Conservation (phyloP, 53 echinoderm and acorn worm species). For the Stichopus horrens region DNA sequence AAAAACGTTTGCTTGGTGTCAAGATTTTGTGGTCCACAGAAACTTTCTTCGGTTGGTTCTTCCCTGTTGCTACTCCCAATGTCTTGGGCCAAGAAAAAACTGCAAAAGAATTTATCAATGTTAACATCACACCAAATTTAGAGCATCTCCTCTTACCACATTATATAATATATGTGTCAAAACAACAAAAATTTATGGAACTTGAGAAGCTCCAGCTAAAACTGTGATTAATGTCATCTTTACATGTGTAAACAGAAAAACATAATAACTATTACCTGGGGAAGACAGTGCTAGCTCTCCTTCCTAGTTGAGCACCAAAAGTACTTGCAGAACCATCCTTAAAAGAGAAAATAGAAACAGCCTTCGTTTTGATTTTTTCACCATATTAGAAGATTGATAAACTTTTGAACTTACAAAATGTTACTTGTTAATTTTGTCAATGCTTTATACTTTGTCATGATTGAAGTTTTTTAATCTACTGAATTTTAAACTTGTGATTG, state of each 20-base stretch:
- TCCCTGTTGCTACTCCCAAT: background rate
- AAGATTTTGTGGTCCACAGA: slow-evolving; percentile 35
- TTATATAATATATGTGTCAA: background rate
- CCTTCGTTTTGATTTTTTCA: no score
- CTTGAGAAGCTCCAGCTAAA: no score
- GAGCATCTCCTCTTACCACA: background rate
- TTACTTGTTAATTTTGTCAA: no score
- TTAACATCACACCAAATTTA: background rate
- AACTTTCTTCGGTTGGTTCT: slow-evolving; percentile 22
- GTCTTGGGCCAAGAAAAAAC: slow-evolving; percentile 30
- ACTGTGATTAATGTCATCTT: no score
- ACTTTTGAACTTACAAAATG: no score
- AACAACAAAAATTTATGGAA: background rate
- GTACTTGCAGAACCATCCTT: slow-evolving; percentile 5
- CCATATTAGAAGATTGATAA: no score
- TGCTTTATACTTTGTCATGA: no score
- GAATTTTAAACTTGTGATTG: no score
- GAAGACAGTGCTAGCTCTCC: slow-evolving; percentile 29
- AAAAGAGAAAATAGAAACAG: background rate
- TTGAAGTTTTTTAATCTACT: no score
- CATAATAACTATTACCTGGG: slow-evolving; percentile 3
- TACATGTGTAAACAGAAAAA: no score
- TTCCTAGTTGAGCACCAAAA: slow-evolving; percentile 1
- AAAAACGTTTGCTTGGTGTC: slow-evolving; percentile 40
- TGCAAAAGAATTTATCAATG: background rate